These are phyloP conservation scores for Zophobas morio DNA, from an alignment of 1,140 invertebrate genomes.

Conservation along the genomic window DNA sequence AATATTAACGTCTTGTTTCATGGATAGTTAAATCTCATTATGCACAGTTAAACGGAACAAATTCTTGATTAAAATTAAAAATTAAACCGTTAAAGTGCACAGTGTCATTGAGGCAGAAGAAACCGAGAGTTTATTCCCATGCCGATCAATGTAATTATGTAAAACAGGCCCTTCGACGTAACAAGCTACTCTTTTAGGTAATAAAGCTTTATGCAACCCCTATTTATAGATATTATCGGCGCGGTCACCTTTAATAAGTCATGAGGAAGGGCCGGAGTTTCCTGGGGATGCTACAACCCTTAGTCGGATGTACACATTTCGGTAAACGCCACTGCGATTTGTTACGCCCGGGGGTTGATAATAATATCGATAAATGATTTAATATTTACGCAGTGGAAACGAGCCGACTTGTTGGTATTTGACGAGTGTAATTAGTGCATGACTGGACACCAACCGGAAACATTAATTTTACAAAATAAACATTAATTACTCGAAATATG, in stretches of 20 bases:
- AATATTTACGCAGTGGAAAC: no score
- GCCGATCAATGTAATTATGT: conserved; percentile 38
- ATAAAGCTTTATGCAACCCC: conserved; percentile 47
- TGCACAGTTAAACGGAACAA: conserved; percentile 34
- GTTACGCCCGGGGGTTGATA: no score
- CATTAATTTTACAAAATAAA: no score
- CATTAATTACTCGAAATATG: no score
- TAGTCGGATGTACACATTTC: no score
- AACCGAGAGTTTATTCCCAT: conserved; percentile 10
- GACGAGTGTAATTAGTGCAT: no score
- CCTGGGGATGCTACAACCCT: not conserved
- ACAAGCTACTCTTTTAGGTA: conserved; percentile 40
- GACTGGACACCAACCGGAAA: no score
- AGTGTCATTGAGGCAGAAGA: conserved; percentile 19
- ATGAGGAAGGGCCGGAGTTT: conserved; percentile 43
- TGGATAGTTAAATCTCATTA: conserved; percentile 50
- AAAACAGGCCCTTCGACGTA: conserved; percentile 17
- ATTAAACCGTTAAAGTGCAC: conserved; percentile 41
- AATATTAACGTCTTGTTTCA: conserved; percentile 49
- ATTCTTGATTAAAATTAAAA: conserved; percentile 48
- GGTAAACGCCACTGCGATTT: no score
- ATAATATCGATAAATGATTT: no score
- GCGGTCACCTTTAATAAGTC: conserved; percentile 52
- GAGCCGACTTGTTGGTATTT: no score
- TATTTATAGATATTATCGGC: conserved; percentile 52